These are phyloP conservation scores for Nemoura dubitans DNA, from an alignment of 2,888 invertebrate species.

Conservation along the genomic window DNA sequence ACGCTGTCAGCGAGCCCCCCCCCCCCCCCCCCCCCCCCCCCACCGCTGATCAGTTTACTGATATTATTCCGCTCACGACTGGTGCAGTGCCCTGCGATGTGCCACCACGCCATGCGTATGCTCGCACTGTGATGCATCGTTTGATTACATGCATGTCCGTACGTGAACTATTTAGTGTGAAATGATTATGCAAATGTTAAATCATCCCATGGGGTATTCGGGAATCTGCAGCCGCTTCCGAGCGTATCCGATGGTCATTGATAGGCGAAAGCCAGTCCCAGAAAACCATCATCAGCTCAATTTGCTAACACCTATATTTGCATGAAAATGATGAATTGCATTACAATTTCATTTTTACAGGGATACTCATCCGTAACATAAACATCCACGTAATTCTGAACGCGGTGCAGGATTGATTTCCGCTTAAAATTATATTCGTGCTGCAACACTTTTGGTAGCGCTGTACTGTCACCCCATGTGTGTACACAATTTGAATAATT, in stretches of 20 bases:
- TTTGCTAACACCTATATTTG: not conserved
- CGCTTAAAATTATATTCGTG: not conserved
- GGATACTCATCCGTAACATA: not conserved
- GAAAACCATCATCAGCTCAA: constrained; percentile 12
- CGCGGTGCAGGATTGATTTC: not conserved
- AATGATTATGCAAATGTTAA: not conserved
- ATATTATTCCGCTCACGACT: not conserved
- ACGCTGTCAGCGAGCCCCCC: too few relatives aligned
- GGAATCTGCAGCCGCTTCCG: not conserved
- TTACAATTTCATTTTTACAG: not conserved
- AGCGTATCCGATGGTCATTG: not conserved
- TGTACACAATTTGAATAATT: constrained; percentile 12
- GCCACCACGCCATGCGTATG: not conserved
- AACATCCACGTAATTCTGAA: too few relatives aligned
- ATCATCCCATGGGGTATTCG: not conserved
- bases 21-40: too few relatives aligned
- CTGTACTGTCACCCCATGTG: not conserved
- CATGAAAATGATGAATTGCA: not conserved
- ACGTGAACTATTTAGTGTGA: constrained; percentile 7
- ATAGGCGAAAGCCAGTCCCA: not conserved
- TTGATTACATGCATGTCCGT: not conserved
- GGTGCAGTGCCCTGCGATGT: too few relatives aligned
- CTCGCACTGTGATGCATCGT: not conserved
- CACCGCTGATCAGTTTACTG: not conserved
- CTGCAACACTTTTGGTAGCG: not conserved